phyloP scores from a whole-genome alignment of 2,888 invertebrate species.

The Phaedon cochleariae region DNA sequence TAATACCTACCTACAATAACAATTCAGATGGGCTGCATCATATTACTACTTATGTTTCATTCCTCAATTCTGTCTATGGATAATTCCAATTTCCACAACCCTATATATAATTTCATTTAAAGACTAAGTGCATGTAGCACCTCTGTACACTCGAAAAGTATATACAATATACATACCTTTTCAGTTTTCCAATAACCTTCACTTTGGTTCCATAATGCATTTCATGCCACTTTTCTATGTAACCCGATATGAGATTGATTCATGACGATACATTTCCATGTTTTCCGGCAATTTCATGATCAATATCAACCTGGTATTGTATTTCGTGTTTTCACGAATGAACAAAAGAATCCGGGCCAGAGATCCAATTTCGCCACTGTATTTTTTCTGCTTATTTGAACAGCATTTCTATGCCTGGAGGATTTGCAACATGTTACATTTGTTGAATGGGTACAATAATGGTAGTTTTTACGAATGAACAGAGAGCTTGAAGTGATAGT shows the following conservation, averaged over 20 bases:
- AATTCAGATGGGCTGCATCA: no score
- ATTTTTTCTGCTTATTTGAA: not conserved
- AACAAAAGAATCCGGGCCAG: not conserved
- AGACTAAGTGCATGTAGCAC: no score
- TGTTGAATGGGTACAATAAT: not conserved
- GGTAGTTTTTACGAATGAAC: not conserved
- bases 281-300: not conserved
- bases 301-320: not conserved
- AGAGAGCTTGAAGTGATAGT: not conserved
- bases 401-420: not conserved
- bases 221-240: not conserved
- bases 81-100: no score
- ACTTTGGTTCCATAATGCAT: not conserved
- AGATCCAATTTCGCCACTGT: constrained; percentile 2
- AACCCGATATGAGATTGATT: constrained; percentile 1
- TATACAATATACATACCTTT: not conserved
- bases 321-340: not conserved
- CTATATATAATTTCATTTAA: no score
- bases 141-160: not conserved
- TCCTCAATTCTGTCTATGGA: no score
- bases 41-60: no score
- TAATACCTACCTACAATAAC: no score
- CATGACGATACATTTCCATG: not conserved
- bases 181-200: not conserved
- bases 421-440: not conserved